Base-by-base conservation (phyloP, 2,888 invertebrate genomes). In the Phengaris alcon region DNA sequence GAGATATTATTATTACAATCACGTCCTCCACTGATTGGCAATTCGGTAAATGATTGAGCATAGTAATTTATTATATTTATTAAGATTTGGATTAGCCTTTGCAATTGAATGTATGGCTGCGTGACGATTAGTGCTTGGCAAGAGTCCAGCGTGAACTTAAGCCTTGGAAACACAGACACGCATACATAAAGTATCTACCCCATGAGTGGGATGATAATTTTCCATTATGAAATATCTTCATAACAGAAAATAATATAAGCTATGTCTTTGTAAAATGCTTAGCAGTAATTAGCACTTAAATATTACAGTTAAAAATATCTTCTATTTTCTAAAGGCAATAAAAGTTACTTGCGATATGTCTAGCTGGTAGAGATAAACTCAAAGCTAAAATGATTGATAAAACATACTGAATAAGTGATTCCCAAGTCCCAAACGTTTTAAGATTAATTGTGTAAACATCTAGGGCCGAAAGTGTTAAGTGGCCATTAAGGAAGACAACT, bases 91-190 rank as follows among this genome's bases (percentile, higher is more conserved):
- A 76, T 68, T 76, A 78, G 81, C 77, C 81, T 79, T 80, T 75
- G 79, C 82, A 83, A 87, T 85, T 88, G 86, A 89, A 88, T 87
- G 82, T 85, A 87, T 87, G 86, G 85, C 84, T 85, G 84, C 84
- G 85, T 86, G 86, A 83, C 87, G 87, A 90, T 90, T 90, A 91
- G 86, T 81, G 81, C 80, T 86, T 92, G 92, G 92, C 92, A 86
- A 74, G 59, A 75, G 52, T 88, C 92, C 92, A 92, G 85, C 77
- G 82, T 80, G 81, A 80, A 83, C 83, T 84, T 84, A 83, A 84
- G 83, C 83, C 82, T 82, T 79, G 82, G 81, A 83, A 80, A 79
- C 80, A 76, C 68, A 48, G 13, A 44, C 68, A 68, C 13, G 44
- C 22, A 68, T 68, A 44, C 35, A 12, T 35, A 48, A 35, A 35